A percentile compares a stretch with the other conserved stretches of the same genome.
phyloP scores from a whole-genome alignment of 2,797 vertebrate genomes.

The Tenualosa thibaudeaui region DNA sequence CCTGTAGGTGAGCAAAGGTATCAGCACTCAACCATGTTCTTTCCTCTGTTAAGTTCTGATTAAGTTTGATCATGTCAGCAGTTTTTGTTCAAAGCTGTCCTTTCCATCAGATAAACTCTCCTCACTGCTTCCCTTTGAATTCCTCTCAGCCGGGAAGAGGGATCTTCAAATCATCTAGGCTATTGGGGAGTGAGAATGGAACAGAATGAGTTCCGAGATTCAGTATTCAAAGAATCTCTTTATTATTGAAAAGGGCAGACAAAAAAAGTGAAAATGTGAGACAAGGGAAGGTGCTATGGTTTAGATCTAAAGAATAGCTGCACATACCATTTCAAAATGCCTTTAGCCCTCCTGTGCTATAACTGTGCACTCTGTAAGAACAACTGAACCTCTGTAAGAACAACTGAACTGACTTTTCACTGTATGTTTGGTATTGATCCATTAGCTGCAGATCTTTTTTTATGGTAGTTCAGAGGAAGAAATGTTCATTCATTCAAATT shows the following conservation, averaged over 20 bases:
- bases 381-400: not conserved
- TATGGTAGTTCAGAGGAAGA: too few relatives aligned
- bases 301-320: not conserved
- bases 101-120: constrained; percentile 12
- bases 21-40: not conserved
- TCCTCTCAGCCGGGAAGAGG: constrained; percentile 5
- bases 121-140: not conserved
- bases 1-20: constrained; percentile 10
- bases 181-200: not conserved
- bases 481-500: not conserved
- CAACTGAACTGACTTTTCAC: too few relatives aligned
- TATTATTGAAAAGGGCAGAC: not conserved
- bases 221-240: not conserved
- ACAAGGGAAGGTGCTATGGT: not conserved
- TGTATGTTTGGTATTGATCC: too few relatives aligned
- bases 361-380: not conserved
- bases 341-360: not conserved
- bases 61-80: constrained; percentile 13
- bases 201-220: not conserved
- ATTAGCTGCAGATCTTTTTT: too few relatives aligned
- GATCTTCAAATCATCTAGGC: not conserved
- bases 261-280: not conserved
- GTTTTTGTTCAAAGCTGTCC: constrained; percentile 1
- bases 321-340: not conserved
- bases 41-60: not conserved